These are phyloP conservation scores for Pelecanoides urinatrix DNA, from an alignment of 2,113 vertebrate species.

Conservation along the genomic window DNA sequence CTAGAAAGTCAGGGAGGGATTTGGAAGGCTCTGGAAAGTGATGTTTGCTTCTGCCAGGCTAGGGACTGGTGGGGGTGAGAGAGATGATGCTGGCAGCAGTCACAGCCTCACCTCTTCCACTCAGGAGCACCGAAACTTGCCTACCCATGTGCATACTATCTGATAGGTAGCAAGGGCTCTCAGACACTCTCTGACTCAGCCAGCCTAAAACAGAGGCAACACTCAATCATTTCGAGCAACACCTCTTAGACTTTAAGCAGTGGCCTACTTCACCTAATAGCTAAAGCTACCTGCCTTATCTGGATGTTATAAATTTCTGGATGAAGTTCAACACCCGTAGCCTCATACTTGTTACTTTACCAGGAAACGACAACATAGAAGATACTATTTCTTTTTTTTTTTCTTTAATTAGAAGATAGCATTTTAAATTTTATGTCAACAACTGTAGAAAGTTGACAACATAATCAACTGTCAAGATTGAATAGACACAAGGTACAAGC, in stretches of 20 bases:
- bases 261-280: background rate
- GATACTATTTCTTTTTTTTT: background rate
- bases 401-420: background rate
- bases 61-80: background rate
- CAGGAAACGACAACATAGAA: background rate
- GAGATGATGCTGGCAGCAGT: background rate
- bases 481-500: background rate
- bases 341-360: background rate
- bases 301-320: background rate
- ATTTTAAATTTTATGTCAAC: background rate
- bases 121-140: background rate
- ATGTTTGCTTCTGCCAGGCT: background rate
- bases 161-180: background rate
- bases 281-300: background rate
- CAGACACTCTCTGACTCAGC: background rate
- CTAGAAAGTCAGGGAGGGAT: background rate
- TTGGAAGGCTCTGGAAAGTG: background rate
- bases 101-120: background rate
- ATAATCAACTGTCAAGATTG: background rate
- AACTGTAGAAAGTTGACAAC: background rate
- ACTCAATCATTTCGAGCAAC: background rate
- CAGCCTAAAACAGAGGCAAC: background rate
- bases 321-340: background rate
- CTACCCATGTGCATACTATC: accelerated
- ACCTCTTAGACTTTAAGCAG: background rate